These are phyloP conservation scores for Mycteria americana DNA, from an alignment of 2,797 vertebrate species.

Conservation along the genomic window DNA sequence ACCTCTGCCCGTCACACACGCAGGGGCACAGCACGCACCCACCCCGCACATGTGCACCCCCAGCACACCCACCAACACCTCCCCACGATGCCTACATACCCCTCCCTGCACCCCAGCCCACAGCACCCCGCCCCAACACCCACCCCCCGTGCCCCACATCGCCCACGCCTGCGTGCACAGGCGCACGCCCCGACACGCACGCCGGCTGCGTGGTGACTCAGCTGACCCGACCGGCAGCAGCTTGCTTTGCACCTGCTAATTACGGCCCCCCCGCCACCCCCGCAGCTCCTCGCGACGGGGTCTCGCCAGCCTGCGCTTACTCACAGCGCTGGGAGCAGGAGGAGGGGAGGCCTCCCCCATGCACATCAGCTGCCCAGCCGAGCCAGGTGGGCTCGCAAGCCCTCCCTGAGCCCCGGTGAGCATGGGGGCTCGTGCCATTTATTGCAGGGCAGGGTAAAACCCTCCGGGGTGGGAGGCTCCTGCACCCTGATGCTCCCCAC, in stretches of 20 bases:
- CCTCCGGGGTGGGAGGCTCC: fast-evolving
- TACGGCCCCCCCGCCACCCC: not conserved
- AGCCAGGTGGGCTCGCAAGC: not conserved
- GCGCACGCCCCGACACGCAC: not conserved
- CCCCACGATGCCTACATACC: too few species aligned
- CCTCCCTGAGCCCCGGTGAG: fast-evolving
- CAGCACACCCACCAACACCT: not conserved
- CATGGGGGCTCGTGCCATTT: fast-evolving
- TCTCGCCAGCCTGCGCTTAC: not conserved
- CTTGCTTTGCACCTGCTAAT: not conserved
- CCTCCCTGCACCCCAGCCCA: not conserved
- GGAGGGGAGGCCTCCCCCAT: not conserved
- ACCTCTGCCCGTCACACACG: not conserved
- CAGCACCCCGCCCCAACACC: too few species aligned
- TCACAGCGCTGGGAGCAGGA: not conserved
- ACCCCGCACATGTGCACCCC: fast-evolving
- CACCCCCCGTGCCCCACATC: not conserved
- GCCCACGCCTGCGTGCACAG: not conserved
- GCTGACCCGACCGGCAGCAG: not conserved
- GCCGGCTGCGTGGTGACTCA: not conserved
- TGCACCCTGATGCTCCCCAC: fast-evolving
- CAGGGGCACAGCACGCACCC: too few species aligned
- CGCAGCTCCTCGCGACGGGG: not conserved
- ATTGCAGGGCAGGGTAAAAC: not conserved
- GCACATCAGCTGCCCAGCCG: not conserved